A percentile compares a stretch with the other conserved stretches of the same genome.
Evolutionary conservation across 2,113 vertebrate species (phyloP).

Genomic region (Arenaria interpres): DNA sequence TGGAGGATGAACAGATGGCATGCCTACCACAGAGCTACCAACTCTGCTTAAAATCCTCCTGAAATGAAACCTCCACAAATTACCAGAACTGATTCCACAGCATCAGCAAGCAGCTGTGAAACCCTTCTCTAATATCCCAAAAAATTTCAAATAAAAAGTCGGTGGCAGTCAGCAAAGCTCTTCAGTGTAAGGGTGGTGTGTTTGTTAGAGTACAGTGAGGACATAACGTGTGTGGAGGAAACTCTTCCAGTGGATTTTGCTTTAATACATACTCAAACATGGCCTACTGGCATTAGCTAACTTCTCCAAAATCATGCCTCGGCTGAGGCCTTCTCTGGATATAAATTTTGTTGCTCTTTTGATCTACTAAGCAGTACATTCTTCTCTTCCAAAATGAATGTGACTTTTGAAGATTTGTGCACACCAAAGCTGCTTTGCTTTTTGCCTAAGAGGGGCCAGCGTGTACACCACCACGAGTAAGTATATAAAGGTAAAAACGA

Average conservation of each 20-base stretch:
- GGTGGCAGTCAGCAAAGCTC: background rate
- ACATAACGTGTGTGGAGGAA: rapidly evolving
- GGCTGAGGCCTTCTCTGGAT: background rate
- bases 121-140: background rate
- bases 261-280: background rate
- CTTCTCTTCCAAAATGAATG: rapidly evolving
- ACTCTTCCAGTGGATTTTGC: background rate
- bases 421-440: background rate
- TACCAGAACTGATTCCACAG: background rate
- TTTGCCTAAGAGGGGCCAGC: rapidly evolving
- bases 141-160: background rate
- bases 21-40: background rate
- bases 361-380: background rate
- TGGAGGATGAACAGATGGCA: background rate
- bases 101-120: background rate
- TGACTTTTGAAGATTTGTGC: background rate
- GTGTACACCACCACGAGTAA: rapidly evolving
- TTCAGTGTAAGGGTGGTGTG: background rate
- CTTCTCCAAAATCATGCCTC: background rate
- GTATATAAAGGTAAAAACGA: background rate
- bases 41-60: background rate
- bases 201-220: background rate
- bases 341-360: background rate
- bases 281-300: background rate
- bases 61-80: background rate